These are phyloP conservation scores for Cricetomys ansorgei DNA, from an alignment of 2,113 vertebrate genomes.

Conservation along the genomic window DNA sequence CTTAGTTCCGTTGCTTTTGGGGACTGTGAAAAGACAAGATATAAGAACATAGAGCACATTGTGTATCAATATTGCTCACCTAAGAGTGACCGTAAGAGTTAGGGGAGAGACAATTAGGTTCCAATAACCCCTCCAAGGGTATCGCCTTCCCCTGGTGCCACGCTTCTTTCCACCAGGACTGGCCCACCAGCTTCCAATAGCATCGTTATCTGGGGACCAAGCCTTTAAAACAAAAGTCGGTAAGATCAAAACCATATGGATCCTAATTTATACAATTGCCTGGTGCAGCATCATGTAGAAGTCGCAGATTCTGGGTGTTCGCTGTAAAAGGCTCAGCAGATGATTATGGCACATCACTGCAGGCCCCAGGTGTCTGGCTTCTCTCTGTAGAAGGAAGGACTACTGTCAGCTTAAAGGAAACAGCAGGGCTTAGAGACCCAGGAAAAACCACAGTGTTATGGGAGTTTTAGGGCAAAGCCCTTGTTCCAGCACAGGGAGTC, in stretches of 20 bases:
- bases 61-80: not conserved
- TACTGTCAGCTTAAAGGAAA: not conserved
- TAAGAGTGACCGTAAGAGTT: not conserved
- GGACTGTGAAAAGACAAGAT: no score
- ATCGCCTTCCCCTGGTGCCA: not conserved
- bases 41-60: not conserved
- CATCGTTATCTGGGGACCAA: not conserved
- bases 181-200: not conserved
- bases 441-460: not conserved
- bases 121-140: not conserved
- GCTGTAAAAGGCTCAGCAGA: not conserved
- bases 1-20: not conserved
- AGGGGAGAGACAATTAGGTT: not conserved
- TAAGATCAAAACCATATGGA: not conserved
- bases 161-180: no score
- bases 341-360: not conserved
- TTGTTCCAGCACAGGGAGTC: not conserved
- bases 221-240: not conserved
- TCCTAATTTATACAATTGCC: not conserved
- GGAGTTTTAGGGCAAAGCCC: not conserved
- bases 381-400: not conserved
- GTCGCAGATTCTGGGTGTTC: not conserved
- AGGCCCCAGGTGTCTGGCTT: not conserved
- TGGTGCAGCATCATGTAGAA: not conserved
- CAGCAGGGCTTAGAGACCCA: not conserved